Evolutionary conservation across 2,113 vertebrate species (phyloP), one percentile per base, ranked within the genome.

Genomic region (Tetrax tetrax): DNA sequence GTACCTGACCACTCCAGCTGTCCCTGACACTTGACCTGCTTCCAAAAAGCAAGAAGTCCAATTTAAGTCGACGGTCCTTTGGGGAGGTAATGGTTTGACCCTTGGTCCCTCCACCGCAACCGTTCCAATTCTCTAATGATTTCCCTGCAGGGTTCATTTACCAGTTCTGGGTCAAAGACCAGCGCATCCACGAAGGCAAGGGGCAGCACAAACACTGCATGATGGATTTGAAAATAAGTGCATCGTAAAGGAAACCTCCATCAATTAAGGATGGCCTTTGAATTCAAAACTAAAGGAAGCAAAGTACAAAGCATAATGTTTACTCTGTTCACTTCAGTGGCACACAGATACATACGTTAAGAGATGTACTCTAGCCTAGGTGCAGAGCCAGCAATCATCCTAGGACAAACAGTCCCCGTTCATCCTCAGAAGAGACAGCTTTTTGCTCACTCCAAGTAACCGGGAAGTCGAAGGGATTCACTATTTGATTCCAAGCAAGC

Each of bases 91-190:
- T 92, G 94, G 95, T 96, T 96, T 98, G 95, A 98, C 97, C 96
- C 89, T 83, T 97, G 89, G 88, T 89, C 90, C 53, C 70, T 81
- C 86, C 66, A 94, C 87, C 25, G 64, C 86, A 96, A 95, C 63
- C 24, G 10, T 92, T 95, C 70, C 85, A 95, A 68, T 95, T 97
- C 96, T 96, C 96, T 98, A 98, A 98, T 96, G 95, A 97, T 96
- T 96, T 98, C 96, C 97, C 96, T 95, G 92, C 94, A 98, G 97
- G 94, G 95, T 96, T 98, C 97, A 97, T 96, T 97, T 96, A 97
- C 96, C 93, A 98, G 91, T 96, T 97, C 95, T 95, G 91, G 95
- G 97, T 97, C 97, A 98, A 97, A 98, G 97, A 95, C 96, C 96
- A 95, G 95, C 76, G 63, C 84, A 95, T 84, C 91, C 81, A 84